Conservation (phyloP, 1,140 invertebrate species). For the Ips typographus region DNA sequence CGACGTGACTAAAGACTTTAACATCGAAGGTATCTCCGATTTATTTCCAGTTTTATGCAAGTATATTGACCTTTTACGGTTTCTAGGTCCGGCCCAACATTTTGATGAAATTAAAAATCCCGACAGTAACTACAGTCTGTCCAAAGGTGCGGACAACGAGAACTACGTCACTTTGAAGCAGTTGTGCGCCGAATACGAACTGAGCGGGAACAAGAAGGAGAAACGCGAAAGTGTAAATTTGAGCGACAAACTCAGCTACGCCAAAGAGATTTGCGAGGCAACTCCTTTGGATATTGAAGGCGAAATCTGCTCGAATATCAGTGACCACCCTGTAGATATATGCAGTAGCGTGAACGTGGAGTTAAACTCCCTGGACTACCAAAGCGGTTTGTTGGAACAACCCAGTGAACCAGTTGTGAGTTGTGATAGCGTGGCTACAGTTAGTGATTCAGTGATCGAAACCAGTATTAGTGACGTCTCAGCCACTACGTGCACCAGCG, state of each 20-base stretch:
- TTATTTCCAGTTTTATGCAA: too few relatives aligned
- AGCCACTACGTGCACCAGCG: slow-evolving; percentile 49
- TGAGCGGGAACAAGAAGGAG: slow-evolving; percentile 41
- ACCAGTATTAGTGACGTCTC: slow-evolving; percentile 42
- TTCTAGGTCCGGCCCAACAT: slow-evolving; percentile 39
- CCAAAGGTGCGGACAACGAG: slow-evolving; percentile 42
- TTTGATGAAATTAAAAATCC: slow-evolving; percentile 40
- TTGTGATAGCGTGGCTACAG: slow-evolving; percentile 33
- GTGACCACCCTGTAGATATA: slow-evolving; percentile 49
- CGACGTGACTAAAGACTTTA: slow-evolving; percentile 49
- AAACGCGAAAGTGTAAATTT: slow-evolving; percentile 26
- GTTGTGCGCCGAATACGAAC: slow-evolving; percentile 42
- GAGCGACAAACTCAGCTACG: slow-evolving; percentile 56
- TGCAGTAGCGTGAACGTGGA: slow-evolving; percentile 49
- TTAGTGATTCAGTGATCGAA: slow-evolving; percentile 41
- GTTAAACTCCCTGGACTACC: slow-evolving; percentile 42
- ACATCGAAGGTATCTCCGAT: slow-evolving; percentile 41
- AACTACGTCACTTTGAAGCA: slow-evolving; percentile 51
- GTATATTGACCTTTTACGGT: neutral
- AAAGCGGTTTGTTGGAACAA: slow-evolving; percentile 32
- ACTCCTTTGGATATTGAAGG: slow-evolving; percentile 54
- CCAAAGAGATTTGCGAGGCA: slow-evolving; percentile 64
- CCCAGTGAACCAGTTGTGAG: slow-evolving; percentile 1
- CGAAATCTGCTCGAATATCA: slow-evolving; percentile 50
- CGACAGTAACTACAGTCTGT: slow-evolving; percentile 25